Evolutionary conservation across 2,797 vertebrate species (phyloP), one percentile per base, ranked within the genome.

Genomic region (Sitta carolinensis): DNA sequence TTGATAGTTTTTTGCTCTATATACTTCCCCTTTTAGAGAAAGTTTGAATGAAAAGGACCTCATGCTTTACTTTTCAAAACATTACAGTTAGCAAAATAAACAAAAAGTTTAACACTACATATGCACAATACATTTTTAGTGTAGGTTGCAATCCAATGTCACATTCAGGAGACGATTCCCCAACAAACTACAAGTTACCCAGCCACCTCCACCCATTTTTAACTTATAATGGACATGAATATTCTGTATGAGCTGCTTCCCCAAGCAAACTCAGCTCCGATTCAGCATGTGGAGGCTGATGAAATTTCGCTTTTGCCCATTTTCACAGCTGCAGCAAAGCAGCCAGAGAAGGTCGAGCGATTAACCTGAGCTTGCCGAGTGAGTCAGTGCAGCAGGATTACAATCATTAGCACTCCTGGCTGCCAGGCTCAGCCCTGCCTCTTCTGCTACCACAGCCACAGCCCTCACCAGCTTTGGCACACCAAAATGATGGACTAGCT

Each of bases 251-350:
- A 91, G 77, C 67, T 61, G 75, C 75, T 90, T 78, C 81, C 59
- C 62, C 72, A 38, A 30, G 50, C 52, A 78, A 34, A 22, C 59
- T 54, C 82, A 26, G 48, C 90, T 89, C 67, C 1, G 0, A 30
- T 48, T 32, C 73, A 55, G 79, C 81, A 69, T 57, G 67, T 75
- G 85, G 82, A 88, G 45, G 38, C 70, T 79, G 89, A 86, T 47
- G 89, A 89, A 91, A 66, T 76, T 11, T 43, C 3, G 4, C 42
- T 73, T 45, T 73, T 93, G 93, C 95, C 87, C 93, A 82, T 73
- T 95, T 91, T 91, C 83, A 77, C 83, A 96, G 95, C 89, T 93
- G 90, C 87, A 93, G 82, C 81, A 86, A 19, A 86, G 32, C 68
- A 83, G 87, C 82, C 87, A 83, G 91, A 57, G 66, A 85, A 95